A percentile compares a stretch with the other conserved stretches of the same genome.
Evolutionary conservation across 2,888 invertebrate species (phyloP).

Genomic region (Elaeidobius kamerunicus): DNA sequence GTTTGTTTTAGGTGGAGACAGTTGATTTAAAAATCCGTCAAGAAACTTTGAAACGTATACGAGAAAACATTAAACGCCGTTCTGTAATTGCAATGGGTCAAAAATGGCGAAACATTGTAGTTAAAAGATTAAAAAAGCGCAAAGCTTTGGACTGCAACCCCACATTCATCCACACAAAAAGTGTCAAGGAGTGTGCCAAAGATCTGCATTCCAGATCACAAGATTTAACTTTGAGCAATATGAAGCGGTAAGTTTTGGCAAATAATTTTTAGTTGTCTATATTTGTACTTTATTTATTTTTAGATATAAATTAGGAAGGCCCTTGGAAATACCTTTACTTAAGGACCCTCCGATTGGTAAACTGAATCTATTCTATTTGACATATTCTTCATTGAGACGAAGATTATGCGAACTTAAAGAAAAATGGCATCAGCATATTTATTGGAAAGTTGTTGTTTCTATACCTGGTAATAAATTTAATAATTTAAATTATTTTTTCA

Average conservation of each 20-base stretch:
- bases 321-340: slow-evolving; percentile 36
- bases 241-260: slow-evolving; percentile 44
- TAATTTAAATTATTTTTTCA: not conserved
- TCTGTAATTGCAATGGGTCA: slow-evolving; percentile 47
- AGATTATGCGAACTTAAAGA: slow-evolving; percentile 36
- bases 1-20: slow-evolving; percentile 31
- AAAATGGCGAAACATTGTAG: slow-evolving; percentile 51
- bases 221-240: slow-evolving; percentile 48
- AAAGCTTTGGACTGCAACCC: slow-evolving; percentile 56
- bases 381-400: slow-evolving; percentile 38
- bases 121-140: slow-evolving; percentile 50
- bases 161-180: slow-evolving; percentile 52
- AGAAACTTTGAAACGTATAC: slow-evolving; percentile 48
- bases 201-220: slow-evolving; percentile 51
- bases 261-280: not conserved
- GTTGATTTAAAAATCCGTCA: slow-evolving; percentile 45
- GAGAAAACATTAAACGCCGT: slow-evolving; percentile 42
- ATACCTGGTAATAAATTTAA: slow-evolving; percentile 51
- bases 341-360: slow-evolving; percentile 32
- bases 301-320: slow-evolving; percentile 50
- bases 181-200: slow-evolving; percentile 48
- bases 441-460: slow-evolving; percentile 63
- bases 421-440: slow-evolving; percentile 43
- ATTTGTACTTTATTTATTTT: too few relatives aligned
- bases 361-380: slow-evolving; percentile 40